Evolutionary conservation across 2,797 vertebrate genomes (phyloP).

Genomic region (Todus mexicanus): DNA sequence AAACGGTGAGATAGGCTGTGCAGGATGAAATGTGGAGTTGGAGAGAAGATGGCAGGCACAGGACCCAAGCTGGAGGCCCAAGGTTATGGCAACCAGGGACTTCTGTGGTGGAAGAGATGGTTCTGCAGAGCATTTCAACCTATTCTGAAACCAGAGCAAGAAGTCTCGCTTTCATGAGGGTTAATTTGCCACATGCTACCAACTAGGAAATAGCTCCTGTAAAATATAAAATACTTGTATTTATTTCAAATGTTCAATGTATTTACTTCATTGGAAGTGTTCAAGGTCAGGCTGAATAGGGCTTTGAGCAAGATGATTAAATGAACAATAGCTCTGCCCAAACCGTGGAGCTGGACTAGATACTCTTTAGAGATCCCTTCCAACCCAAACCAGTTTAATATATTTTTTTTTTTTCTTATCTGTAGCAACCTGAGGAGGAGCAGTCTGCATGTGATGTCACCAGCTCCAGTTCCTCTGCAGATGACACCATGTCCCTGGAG

Average conservation of each 20-base stretch:
- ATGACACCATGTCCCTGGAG: slow-evolving; percentile 80
- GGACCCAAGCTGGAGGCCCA: not conserved
- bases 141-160: not conserved
- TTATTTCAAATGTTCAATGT: not conserved
- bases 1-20: not conserved
- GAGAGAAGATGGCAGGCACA: not conserved
- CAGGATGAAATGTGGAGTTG: not conserved
- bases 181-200: not conserved
- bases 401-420: not conserved
- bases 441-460: slow-evolving; percentile 65
- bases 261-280: not conserved
- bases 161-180: not conserved
- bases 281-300: too few species aligned
- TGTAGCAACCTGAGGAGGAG: slow-evolving; percentile 72
- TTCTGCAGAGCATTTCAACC: not conserved
- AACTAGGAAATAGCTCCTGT: not conserved
- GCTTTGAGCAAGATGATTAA: not conserved
- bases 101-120: not conserved
- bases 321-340: accelerated
- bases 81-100: not conserved
- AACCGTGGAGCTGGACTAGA: too few species aligned
- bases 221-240: not conserved
- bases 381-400: not conserved
- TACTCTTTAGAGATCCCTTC: not conserved
- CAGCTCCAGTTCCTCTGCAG: slow-evolving; percentile 84